Evolutionary conservation across 1,140 invertebrate genomes (phyloP), one percentile per base, ranked within the genome.

Genomic region (Trachymyrmex cornetzi): DNA sequence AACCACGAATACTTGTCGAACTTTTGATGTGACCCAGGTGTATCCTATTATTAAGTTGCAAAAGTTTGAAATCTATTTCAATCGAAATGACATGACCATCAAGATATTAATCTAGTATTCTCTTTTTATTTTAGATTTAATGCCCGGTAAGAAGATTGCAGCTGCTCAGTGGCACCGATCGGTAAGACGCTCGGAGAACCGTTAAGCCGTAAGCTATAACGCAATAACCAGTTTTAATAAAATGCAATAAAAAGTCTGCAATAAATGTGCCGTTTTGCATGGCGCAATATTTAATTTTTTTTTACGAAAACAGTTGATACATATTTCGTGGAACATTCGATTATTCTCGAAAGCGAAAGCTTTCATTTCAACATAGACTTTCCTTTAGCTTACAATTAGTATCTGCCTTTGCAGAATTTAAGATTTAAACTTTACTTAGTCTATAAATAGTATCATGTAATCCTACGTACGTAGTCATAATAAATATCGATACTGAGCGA

Each of bases 51-150:
- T 84, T 75, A 38, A 74, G 19, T 63, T 16, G 24, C 16, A 57
- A 84, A 59, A 75, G 69, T 75, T 75, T 82, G 19, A 59, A 72
- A 59, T 3, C 24, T 30, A 38, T 48, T 82, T 72, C 67, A 71
- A 19, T 72, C 55, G 69, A 75, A 84, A 84, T 50, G 80, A 61
- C 55, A 75, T 7, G 55, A 50, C 67, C 71, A 6, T 63, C 55
- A 24, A 30, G 16, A 84, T 75, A 74, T 84, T 84, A 61, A 84
- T 84, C 55, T 27, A 53, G 61, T 75, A 55, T 53, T 87, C 22
- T 72, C 38, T 86, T 64, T 69, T 85, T 88, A 84, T 91, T 91
- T 12, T 63, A 91, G 90, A 82, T 88, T 85, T 79, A 77, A 89
- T 53, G 72, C 24, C 67, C 50, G 24, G 50, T 72, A 64, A 63